Percentiles rank a stretch among this genome's conserved stretches.
Conservation (phyloP, 1,140 invertebrate species). For the Pogonomyrmex californicus region DNA sequence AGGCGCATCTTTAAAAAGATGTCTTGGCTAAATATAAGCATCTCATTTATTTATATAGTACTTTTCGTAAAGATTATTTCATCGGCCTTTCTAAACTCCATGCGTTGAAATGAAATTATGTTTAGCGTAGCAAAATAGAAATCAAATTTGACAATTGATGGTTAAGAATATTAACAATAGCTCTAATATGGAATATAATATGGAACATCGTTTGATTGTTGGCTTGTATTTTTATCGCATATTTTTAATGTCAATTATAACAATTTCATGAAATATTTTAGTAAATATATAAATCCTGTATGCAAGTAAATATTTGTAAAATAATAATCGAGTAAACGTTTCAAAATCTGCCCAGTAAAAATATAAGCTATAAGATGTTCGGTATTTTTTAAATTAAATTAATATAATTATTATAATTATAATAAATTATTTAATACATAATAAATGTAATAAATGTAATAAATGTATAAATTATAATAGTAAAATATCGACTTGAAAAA, state of each 20-base stretch:
- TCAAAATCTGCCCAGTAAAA: background rate
- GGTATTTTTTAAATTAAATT: background rate
- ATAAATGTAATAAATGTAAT: background rate
- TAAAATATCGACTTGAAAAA: background rate
- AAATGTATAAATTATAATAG: background rate
- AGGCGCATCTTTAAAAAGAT: background rate
- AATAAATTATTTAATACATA: background rate
- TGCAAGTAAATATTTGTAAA: background rate
- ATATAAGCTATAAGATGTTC: background rate
- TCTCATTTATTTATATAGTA: too few relatives aligned
- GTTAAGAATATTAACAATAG: background rate
- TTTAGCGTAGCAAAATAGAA: background rate
- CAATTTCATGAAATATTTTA: background rate
- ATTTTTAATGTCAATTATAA: background rate
- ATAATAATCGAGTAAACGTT: background rate
- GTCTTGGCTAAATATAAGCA: background rate
- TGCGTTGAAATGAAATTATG: conserved; percentile 4
- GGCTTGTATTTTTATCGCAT: background rate
- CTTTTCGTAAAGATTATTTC: background rate
- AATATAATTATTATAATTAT: background rate
- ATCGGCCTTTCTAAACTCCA: background rate
- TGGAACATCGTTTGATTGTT: background rate
- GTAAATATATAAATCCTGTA: background rate
- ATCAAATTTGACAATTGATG: background rate
- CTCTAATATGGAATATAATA: background rate